Conservation (phyloP, 2,113 vertebrate genomes). For the Nerophis ophidion region DNA sequence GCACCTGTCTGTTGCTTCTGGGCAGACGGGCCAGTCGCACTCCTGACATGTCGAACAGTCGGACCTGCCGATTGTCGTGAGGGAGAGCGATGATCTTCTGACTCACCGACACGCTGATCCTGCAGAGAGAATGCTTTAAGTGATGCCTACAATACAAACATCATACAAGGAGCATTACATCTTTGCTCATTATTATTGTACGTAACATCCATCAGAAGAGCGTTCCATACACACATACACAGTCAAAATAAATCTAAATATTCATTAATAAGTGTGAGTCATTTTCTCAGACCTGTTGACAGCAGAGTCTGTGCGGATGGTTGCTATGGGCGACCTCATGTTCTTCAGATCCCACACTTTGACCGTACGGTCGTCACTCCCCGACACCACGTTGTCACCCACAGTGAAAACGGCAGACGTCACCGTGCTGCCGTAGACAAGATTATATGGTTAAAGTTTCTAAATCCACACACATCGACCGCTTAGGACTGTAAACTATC, state of each 20-base stretch:
- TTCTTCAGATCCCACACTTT: conserved; percentile 99
- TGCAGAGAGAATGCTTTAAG: conserved; percentile 38
- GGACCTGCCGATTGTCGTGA: conserved; percentile 95
- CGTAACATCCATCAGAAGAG: no score
- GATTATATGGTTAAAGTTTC: neutral
- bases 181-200: no score
- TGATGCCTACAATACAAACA: neutral
- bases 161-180: neutral
- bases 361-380: conserved; percentile 94
- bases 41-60: conserved; percentile 93
- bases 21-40: conserved; percentile 91
- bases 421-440: conserved; percentile 79
- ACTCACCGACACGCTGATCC: conserved; percentile 91
- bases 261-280: neutral
- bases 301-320: conserved; percentile 95
- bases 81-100: conserved; percentile 96
- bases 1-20: conserved; percentile 80
- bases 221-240: neutral
- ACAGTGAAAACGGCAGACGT: conserved; percentile 96
- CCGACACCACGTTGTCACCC: conserved; percentile 95
- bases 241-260: neutral
- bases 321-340: conserved; percentile 98
- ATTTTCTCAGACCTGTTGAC: conserved; percentile 82
- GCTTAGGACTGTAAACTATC: no score
- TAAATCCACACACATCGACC: no score